Percentiles rank a stretch among this genome's conserved stretches.
Conservation (phyloP, 1,140 invertebrate genomes). For the Thaumatotibia leucotreta region DNA sequence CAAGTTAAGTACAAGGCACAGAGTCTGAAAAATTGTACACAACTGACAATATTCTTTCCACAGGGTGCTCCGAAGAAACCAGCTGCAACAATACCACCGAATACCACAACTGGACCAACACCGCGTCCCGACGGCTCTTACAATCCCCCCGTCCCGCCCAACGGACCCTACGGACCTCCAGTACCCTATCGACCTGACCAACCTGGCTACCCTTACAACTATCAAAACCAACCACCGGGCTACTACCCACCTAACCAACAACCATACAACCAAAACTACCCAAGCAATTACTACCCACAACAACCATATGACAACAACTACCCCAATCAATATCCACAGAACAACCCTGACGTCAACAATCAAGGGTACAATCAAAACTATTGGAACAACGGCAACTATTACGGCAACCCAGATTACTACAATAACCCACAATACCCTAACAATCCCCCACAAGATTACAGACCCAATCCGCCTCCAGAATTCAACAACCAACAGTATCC, state of each 20-base stretch:
- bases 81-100: constrained; percentile 82
- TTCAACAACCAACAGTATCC: constrained; percentile 55
- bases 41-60: constrained; percentile 20
- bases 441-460: constrained; percentile 39
- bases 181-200: constrained; percentile 45
- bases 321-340: constrained; percentile 56
- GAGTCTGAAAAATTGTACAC: too few species aligned
- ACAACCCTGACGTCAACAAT: constrained; percentile 34
- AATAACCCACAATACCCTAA: constrained; percentile 61
- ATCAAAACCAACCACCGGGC: constrained; percentile 40
- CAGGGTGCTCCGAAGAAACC: constrained; percentile 77
- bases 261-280: constrained; percentile 63
- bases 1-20: too few species aligned
- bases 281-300: constrained; percentile 59
- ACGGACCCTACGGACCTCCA: constrained; percentile 40
- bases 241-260: constrained; percentile 65
- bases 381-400: constrained; percentile 60
- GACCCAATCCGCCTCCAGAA: constrained; percentile 30
- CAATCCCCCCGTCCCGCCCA: constrained; percentile 39
- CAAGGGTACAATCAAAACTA: constrained; percentile 60
- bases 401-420: constrained; percentile 59
- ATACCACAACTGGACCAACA: constrained; percentile 57
- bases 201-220: constrained; percentile 49
- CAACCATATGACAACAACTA: constrained; percentile 51
- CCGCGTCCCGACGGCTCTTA: constrained; percentile 36